Conservation (phyloP, 2,113 vertebrate species). For the Melanotaenia duboulayi region DNA sequence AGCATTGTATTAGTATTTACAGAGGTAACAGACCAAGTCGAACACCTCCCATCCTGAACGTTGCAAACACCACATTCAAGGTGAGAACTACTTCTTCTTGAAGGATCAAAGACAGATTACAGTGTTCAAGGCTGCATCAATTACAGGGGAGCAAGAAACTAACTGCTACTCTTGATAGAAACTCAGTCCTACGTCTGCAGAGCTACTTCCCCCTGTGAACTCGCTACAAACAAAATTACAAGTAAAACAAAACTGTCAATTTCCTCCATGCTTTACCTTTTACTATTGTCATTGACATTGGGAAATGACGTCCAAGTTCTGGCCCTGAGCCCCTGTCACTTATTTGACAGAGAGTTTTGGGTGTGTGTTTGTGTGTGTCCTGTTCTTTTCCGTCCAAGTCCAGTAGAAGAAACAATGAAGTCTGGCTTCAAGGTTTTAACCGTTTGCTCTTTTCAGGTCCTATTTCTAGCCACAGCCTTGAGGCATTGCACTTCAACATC, state of each 20-base stretch:
- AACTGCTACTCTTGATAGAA: slow-evolving; percentile 35
- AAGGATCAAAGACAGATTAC: slow-evolving; percentile 49
- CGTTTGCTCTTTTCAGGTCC: slow-evolving; percentile 45
- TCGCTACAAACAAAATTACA: slow-evolving; percentile 37
- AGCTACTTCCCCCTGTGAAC: slow-evolving; percentile 7
- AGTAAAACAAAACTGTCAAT: slow-evolving; percentile 43
- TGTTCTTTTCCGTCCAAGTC: slow-evolving; percentile 32
- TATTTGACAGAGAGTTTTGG: slow-evolving; percentile 39
- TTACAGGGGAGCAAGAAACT: slow-evolving; percentile 43
- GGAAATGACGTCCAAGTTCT: slow-evolving; percentile 20
- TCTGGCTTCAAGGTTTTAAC: slow-evolving; percentile 42
- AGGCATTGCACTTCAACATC: slow-evolving; percentile 56
- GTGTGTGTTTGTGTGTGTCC: slow-evolving; percentile 28
- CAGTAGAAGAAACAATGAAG: slow-evolving; percentile 31
- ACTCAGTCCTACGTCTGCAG: slow-evolving; percentile 10
- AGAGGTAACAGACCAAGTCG: slow-evolving; percentile 51
- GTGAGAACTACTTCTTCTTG: slow-evolving; percentile 54
- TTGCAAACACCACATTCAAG: slow-evolving; percentile 53
- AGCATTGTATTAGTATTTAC: slow-evolving; percentile 69
- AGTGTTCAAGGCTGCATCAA: slow-evolving; percentile 31
- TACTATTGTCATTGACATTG: slow-evolving; percentile 50
- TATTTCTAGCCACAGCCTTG: slow-evolving; percentile 54
- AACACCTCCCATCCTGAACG: slow-evolving; percentile 60
- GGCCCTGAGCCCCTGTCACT: slow-evolving; percentile 25
- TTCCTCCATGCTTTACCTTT: slow-evolving; percentile 37